Evolutionary conservation across 2,113 vertebrate species (phyloP).

Genomic region (Oostethus manadensis): DNA sequence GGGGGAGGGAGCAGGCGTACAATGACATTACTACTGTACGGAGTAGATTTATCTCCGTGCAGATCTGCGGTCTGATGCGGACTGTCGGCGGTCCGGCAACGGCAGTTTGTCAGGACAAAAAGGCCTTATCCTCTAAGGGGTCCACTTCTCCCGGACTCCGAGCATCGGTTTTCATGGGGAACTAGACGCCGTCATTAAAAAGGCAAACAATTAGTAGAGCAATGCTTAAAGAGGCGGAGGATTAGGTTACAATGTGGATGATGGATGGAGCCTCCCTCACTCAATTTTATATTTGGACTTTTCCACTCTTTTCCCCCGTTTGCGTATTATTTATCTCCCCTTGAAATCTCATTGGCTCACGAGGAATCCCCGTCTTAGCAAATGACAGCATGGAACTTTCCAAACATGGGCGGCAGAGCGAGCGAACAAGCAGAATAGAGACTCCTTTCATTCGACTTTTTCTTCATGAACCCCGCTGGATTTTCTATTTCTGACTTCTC

Average conservation of each 20-base stretch:
- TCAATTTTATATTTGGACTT: constrained; percentile 20
- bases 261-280: constrained; percentile 2
- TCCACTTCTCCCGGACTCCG: background rate
- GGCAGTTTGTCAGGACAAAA: constrained; percentile 18
- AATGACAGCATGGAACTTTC: constrained; percentile 74
- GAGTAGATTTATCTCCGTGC: constrained; percentile 28
- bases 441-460: constrained; percentile 68
- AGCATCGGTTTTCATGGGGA: constrained; percentile 21
- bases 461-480: constrained; percentile 63
- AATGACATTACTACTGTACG: constrained; percentile 22
- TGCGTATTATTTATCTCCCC: constrained; percentile 18
- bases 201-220: no score
- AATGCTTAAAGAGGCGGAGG: no score
- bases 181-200: no score
- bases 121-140: background rate
- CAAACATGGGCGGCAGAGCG: constrained; percentile 55
- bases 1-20: constrained; percentile 14
- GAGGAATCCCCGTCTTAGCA: constrained; percentile 49
- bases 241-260: no score
- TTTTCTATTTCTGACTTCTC: constrained; percentile 64
- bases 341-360: constrained; percentile 48
- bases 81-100: constrained; percentile 8
- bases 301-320: constrained; percentile 21
- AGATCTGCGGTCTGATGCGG: constrained; percentile 21
- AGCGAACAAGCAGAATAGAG: constrained; percentile 59